Conservation (phyloP, 2,797 vertebrate genomes). For the Crax fasciolata region DNA sequence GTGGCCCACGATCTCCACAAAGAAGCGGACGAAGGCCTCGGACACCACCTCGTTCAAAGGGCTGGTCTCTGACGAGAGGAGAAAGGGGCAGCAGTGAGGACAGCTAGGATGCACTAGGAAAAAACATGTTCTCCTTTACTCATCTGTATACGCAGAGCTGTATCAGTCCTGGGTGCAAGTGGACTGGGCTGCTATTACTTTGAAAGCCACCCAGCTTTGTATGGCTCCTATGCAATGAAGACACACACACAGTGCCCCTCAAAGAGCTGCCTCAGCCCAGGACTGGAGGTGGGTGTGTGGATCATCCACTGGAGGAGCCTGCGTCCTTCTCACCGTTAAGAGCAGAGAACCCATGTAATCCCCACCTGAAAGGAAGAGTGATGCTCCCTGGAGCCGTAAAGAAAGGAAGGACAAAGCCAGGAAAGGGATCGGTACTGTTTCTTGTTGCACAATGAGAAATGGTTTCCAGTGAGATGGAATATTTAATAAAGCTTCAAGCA, state of each 20-base stretch:
- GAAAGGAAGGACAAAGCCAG: not conserved
- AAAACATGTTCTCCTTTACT: not conserved
- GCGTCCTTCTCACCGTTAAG: not conserved
- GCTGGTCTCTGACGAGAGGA: conserved; percentile 82
- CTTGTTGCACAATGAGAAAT: not conserved
- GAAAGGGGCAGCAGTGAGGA: not conserved
- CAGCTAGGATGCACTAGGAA: not conserved
- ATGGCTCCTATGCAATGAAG: not conserved
- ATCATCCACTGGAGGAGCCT: not conserved
- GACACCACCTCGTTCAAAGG: conserved; percentile 93
- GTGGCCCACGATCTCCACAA: conserved; percentile 97
- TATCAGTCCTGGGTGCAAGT: not conserved
- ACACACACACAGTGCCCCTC: not conserved
- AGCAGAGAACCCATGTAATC: not conserved
- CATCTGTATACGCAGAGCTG: not conserved
- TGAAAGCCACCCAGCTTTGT: not conserved
- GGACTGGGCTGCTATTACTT: not conserved
- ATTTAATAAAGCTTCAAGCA: not conserved
- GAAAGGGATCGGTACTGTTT: not conserved
- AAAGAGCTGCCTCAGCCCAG: not conserved
- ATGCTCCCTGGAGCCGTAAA: not conserved
- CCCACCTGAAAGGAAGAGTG: not conserved
- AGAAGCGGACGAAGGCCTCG: conserved; percentile 97
- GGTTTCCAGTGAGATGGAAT: rapidly evolving
- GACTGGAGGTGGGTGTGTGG: not conserved